These are phyloP conservation scores for Nowickia ferox DNA, from an alignment of 2,888 invertebrate species.

Conservation along the genomic window DNA sequence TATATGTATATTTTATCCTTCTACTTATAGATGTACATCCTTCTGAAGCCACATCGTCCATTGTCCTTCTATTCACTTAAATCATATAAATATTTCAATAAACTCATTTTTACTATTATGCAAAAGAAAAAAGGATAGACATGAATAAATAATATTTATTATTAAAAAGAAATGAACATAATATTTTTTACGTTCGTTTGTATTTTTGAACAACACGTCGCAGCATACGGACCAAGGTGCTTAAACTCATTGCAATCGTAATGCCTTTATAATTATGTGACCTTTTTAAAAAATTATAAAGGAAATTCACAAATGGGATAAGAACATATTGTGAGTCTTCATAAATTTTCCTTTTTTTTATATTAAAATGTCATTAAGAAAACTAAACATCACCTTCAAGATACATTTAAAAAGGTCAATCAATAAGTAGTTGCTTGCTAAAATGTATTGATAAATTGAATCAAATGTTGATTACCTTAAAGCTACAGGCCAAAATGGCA, in stretches of 20 bases:
- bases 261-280: constrained; percentile 30
- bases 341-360: neutral
- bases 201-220: neutral
- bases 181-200: neutral
- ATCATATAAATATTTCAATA: constrained; percentile 3
- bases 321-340: neutral
- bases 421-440: constrained; percentile 2
- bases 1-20: neutral
- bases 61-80: neutral
- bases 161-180: constrained; percentile 14
- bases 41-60: neutral
- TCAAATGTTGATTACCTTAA: neutral
- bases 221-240: neutral
- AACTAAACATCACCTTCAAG: neutral
- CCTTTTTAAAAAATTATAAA: constrained; percentile 12
- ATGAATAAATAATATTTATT: neutral
- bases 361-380: constrained; percentile 60
- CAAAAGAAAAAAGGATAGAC: neutral
- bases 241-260: neutral
- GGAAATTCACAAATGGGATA: neutral
- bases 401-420: neutral
- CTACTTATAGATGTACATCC: neutral
- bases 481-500: neutral
- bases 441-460: constrained; percentile 1
- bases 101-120: neutral